These are phyloP conservation scores for Cossypha polioptera DNA, from an alignment of 2,797 vertebrate genomes.

Conservation along the genomic window DNA sequence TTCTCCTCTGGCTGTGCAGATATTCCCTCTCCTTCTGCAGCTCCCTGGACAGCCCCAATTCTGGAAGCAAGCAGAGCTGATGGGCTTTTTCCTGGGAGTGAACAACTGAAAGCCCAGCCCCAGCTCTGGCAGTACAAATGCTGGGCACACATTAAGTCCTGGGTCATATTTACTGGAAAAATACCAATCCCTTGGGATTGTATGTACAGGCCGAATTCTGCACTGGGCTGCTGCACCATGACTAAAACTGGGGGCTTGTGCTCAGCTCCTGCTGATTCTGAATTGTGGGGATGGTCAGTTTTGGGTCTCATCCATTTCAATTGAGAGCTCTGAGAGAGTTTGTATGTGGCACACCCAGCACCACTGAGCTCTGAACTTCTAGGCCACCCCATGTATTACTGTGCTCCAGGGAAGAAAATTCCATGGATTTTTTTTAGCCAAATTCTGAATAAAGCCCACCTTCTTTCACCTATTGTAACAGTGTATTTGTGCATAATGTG, in stretches of 20 bases:
- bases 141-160: neutral
- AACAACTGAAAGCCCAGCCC: neutral
- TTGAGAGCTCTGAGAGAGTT: neutral
- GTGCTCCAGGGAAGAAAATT: neutral
- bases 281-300: neutral
- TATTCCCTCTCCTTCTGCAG: neutral
- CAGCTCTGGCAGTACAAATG: neutral
- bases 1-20: neutral
- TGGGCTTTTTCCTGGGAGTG: rapidly evolving
- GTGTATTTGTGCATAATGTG: neutral
- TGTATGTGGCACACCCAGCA: rapidly evolving
- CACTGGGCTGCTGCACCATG: neutral
- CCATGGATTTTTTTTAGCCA: neutral
- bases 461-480: neutral
- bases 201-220: neutral
- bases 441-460: neutral
- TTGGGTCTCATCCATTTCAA: neutral
- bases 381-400: neutral
- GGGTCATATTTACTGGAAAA: neutral
- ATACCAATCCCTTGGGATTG: neutral
- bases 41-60: neutral
- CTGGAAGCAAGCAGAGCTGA: neutral
- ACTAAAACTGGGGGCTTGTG: neutral
- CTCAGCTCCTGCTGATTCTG: neutral
- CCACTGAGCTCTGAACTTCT: neutral